These are phyloP conservation scores for Lepidocolaptes lacrymiger DNA, from an alignment of 2,797 vertebrate genomes.

Conservation along the genomic window DNA sequence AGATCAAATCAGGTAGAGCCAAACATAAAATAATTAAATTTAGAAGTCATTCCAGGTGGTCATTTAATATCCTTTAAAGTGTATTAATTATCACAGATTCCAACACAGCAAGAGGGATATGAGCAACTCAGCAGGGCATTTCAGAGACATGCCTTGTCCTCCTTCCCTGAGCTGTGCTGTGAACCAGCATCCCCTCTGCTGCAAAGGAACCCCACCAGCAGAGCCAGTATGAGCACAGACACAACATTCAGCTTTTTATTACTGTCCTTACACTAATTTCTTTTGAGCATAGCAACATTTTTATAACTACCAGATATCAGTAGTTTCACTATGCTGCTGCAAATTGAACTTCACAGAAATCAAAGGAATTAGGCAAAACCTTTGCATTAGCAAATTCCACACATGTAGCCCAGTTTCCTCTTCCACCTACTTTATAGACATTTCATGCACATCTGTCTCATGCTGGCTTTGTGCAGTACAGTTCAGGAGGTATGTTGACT, in stretches of 20 bases:
- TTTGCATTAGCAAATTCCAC: not conserved
- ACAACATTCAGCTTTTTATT: not conserved
- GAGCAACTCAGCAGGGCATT: not conserved
- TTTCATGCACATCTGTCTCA: not conserved
- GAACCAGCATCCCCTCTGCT: not conserved
- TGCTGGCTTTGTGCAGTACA: not conserved
- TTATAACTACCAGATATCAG: not conserved
- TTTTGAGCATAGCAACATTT: not conserved
- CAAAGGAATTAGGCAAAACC: not conserved
- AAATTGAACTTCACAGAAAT: not conserved
- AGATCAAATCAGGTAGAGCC: not conserved
- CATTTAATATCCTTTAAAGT: not conserved
- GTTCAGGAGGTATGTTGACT: accelerated
- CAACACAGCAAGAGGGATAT: not conserved
- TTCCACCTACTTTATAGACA: not conserved
- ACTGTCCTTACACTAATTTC: not conserved
- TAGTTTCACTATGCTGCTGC: not conserved
- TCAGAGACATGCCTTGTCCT: not conserved
- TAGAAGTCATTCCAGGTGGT: not conserved
- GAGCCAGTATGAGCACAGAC: not conserved
- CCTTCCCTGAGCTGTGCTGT: not conserved
- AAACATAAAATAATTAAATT: not conserved
- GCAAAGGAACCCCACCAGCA: not conserved
- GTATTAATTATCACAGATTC: not conserved
- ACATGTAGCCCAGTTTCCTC: not conserved